Evolutionary conservation across 2,888 invertebrate genomes (phyloP), one percentile per base, ranked within the genome.

Genomic region (Oscheius sp.): DNA sequence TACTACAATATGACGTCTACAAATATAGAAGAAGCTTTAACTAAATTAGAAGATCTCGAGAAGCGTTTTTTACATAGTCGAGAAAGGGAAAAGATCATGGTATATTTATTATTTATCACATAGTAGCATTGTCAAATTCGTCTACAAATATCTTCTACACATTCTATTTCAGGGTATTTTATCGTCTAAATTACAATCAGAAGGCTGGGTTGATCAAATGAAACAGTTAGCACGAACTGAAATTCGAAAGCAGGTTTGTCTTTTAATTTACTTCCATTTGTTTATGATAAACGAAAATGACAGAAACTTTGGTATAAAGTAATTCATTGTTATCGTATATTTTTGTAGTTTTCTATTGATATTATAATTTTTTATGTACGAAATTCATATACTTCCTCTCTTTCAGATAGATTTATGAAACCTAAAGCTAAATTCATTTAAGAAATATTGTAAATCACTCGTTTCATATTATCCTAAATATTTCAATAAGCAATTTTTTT

Each of bases 171-270:
- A 47, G 47, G 24, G 20, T 2, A 20, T 47, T 20, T 20, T 47
- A 47, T 24, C 24, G 24, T 2, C 20, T 12, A 14, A 20, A 6
- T 20, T 47, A 12, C 2, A 22, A 47, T 47, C 47, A 3, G 47
- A 47, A 47, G 47, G 47, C 20, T 47, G 47, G 47, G 47, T 22
- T 22, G 47, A 47, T 17, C 20, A 24, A 22, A 47, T 47, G 47
- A 20, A 47, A 24, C 12, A 20, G 20, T 3, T 22, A 20, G 47
- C 47, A 6, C 20, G 24, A 22, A 4, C 20, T 22, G 47, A 47
- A 47, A 47, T 47, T 24, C 20, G 20, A 47, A 20, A 20, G 24
- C 47, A 47, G 47, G 47, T 47, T 24, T 6, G 47, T 14, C n/a
- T n/a, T n/a, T n/a, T n/a, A n/a, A n/a, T n/a, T n/a, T n/a, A n/a